Evolutionary conservation across 2,888 invertebrate species (phyloP).

Genomic region (Eupithecia vulgata): DNA sequence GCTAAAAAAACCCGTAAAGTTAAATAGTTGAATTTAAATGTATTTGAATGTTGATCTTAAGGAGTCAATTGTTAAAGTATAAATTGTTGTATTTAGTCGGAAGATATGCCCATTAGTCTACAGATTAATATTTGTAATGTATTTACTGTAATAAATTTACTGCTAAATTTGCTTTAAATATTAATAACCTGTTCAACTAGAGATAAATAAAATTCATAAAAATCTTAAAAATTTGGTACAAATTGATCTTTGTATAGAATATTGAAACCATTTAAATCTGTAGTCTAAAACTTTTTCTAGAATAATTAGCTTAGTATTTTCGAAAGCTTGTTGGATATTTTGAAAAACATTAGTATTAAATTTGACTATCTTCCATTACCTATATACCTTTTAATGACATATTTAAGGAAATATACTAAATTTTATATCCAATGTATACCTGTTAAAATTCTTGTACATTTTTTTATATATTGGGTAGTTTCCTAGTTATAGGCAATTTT

Average conservation of each 20-base stretch:
- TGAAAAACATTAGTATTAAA: slow-evolving; percentile 10
- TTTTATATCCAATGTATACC: slow-evolving; percentile 35
- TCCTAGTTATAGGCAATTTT: slow-evolving; percentile 12
- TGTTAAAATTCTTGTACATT: slow-evolving; percentile 31
- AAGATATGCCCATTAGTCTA: not conserved
- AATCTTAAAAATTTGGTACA: not conserved
- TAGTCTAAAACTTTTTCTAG: not conserved
- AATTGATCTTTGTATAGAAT: slow-evolving; percentile 1
- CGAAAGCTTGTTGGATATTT: not conserved
- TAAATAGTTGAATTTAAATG: not conserved
- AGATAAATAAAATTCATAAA: not conserved
- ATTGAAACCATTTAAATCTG: not conserved
- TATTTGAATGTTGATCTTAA: slow-evolving; percentile 39
- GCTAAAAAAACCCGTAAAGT: not conserved
- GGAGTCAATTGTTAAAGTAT: slow-evolving; percentile 41
- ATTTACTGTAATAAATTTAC: too few relatives aligned
- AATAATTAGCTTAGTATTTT: not conserved
- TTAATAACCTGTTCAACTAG: not conserved
- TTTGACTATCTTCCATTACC: slow-evolving; percentile 31
- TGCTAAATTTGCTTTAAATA: too few relatives aligned
- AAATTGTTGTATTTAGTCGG: slow-evolving; percentile 10
- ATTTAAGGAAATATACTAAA: slow-evolving; percentile 32
- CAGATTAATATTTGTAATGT: not conserved
- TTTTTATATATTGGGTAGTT: slow-evolving; percentile 19
- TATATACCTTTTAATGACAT: slow-evolving; percentile 19